Conservation (phyloP, 2,888 invertebrate genomes). For the Nymphalis urticae region DNA sequence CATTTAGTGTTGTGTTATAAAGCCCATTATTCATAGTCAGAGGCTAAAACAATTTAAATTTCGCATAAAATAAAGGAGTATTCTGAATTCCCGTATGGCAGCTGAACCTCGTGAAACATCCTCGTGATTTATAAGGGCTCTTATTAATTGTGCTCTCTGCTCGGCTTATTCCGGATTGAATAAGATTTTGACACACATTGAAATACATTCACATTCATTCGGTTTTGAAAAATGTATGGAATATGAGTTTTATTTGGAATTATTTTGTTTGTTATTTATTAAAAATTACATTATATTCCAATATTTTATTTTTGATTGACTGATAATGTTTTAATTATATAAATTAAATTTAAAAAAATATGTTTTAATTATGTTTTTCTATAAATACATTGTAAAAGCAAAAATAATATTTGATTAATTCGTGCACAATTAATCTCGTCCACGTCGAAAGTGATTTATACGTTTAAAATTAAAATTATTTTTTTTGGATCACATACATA, state of each 20-base stretch:
- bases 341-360: too few species aligned
- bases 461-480: too few species aligned
- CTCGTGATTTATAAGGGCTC: constrained; percentile 32
- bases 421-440: too few species aligned
- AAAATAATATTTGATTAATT: too few species aligned
- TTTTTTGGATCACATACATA: too few species aligned
- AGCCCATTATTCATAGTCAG: neutral
- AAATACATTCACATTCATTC: neutral
- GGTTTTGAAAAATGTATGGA: constrained; percentile 12
- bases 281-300: neutral
- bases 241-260: neutral
- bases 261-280: neutral
- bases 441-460: too few species aligned
- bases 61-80: constrained; percentile 2
- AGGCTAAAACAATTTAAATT: neutral
- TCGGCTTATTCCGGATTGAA: constrained; percentile 27
- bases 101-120: constrained; percentile 30
- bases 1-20: neutral
- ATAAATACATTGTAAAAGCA: too few species aligned
- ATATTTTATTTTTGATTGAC: too few species aligned
- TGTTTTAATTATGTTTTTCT: too few species aligned
- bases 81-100: constrained; percentile 12
- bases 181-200: constrained; percentile 28
- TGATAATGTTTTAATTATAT: too few species aligned
- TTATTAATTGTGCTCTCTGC: constrained; percentile 32